phyloP scores from a whole-genome alignment of 2,888 invertebrate species.

The Microctonus hyperodae region DNA sequence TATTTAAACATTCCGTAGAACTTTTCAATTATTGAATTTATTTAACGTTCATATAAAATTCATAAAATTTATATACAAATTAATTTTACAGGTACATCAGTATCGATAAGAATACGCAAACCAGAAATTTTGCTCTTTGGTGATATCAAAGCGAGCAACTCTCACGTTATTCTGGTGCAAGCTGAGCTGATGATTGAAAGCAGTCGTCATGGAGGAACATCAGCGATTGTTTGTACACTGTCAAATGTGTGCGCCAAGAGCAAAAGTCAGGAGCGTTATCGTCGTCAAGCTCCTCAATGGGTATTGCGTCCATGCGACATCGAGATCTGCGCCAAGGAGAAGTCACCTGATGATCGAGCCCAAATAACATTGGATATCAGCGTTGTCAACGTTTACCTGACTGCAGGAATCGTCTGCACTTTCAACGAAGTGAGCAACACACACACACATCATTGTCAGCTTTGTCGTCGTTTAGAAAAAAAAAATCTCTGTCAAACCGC shows the following conservation, averaged over 20 bases:
- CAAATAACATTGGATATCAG: constrained; percentile 73
- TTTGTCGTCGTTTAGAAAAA: constrained; percentile 23
- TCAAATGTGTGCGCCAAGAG: constrained; percentile 71
- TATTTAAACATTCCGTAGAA: too few species aligned
- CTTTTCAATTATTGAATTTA: too few species aligned
- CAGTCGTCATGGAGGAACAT: constrained; percentile 71
- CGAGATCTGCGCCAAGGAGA: constrained; percentile 72
- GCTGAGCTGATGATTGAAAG: constrained; percentile 76
- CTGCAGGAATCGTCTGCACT: constrained; percentile 77
- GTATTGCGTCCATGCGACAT: constrained; percentile 73
- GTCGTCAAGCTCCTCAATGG: constrained; percentile 67
- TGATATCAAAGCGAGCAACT: constrained; percentile 69
- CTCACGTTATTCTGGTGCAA: constrained; percentile 73
- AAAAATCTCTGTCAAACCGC: not conserved
- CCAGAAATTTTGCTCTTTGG: constrained; percentile 81
- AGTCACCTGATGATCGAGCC: constrained; percentile 71
- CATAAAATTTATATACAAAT: not conserved
- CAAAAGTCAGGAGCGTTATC: constrained; percentile 67
- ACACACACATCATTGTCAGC: constrained; percentile 17
- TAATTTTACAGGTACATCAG: constrained; percentile 68
- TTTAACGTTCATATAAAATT: too few species aligned
- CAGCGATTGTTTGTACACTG: constrained; percentile 71
- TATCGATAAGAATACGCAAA: constrained; percentile 77
- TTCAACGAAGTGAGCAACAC: constrained; percentile 65
- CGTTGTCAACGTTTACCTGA: constrained; percentile 75